These are phyloP conservation scores for Intellagama lesueurii DNA, from an alignment of 2,797 vertebrate genomes.

Conservation along the genomic window DNA sequence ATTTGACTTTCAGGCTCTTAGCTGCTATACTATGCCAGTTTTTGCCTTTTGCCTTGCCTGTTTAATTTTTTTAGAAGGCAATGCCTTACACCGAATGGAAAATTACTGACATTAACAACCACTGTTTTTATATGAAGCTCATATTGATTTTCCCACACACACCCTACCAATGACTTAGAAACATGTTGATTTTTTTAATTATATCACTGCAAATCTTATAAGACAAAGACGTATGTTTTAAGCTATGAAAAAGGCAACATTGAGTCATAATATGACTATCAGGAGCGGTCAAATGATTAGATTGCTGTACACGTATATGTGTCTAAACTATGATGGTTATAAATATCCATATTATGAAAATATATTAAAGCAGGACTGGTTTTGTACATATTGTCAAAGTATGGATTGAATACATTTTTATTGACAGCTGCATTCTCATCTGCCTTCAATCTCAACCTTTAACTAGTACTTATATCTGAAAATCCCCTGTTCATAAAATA, in stretches of 20 bases:
- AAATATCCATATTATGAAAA: constrained; percentile 16
- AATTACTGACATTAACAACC: constrained; percentile 29
- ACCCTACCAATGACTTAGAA: constrained; percentile 22
- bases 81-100: constrained; percentile 18
- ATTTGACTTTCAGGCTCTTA: background rate
- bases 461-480: background rate
- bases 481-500: background rate
- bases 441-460: background rate
- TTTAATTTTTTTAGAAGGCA: constrained; percentile 21
- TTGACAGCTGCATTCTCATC: background rate
- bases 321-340: constrained; percentile 9
- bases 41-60: constrained; percentile 5
- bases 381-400: background rate
- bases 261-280: constrained; percentile 28
- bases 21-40: background rate
- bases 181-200: background rate
- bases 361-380: constrained; percentile 16
- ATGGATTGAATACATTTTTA: background rate
- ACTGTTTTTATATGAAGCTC: background rate
- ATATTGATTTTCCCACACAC: constrained; percentile 45
- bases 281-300: background rate
- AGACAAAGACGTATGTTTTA: constrained; percentile 1
- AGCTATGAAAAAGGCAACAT: background rate
- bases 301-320: constrained; percentile 25
- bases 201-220: constrained; percentile 36